These are phyloP conservation scores for Imbricaverruca yamaguchii DNA, from an alignment of 2,888 invertebrate species.

Conservation along the genomic window DNA sequence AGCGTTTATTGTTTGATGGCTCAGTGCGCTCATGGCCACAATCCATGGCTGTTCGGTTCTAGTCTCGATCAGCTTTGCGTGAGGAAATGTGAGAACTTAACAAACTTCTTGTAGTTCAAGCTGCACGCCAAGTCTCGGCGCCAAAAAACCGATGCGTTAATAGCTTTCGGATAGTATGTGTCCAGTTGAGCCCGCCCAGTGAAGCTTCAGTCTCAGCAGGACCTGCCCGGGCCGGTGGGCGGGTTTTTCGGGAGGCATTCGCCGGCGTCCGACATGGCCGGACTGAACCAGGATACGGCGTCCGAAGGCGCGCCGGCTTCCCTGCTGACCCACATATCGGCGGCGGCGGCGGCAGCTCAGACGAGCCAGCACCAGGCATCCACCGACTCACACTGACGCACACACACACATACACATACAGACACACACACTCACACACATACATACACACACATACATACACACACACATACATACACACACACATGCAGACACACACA, in stretches of 20 bases:
- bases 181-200: not conserved
- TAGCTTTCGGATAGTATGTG: too few relatives aligned
- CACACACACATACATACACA: not conserved
- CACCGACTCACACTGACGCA: not conserved
- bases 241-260: not conserved
- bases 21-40: too few relatives aligned
- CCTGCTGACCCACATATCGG: not conserved
- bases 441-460: not conserved
- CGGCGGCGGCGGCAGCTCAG: not conserved
- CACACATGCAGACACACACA: not conserved
- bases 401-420: not conserved
- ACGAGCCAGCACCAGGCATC: not conserved
- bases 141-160: too few relatives aligned
- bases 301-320: not conserved
- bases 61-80: too few relatives aligned
- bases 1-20: too few relatives aligned
- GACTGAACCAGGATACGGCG: not conserved
- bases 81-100: too few relatives aligned
- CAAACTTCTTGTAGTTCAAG: too few relatives aligned
- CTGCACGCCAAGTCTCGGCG: too few relatives aligned
- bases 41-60: too few relatives aligned
- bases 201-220: not conserved
- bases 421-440: constrained; percentile 1
- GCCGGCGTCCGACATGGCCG: not conserved
- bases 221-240: not conserved